A percentile compares a stretch with the other conserved stretches of the same genome.
phyloP scores from a whole-genome alignment of 2,888 invertebrate genomes.

The Drosophila lacicola region DNA sequence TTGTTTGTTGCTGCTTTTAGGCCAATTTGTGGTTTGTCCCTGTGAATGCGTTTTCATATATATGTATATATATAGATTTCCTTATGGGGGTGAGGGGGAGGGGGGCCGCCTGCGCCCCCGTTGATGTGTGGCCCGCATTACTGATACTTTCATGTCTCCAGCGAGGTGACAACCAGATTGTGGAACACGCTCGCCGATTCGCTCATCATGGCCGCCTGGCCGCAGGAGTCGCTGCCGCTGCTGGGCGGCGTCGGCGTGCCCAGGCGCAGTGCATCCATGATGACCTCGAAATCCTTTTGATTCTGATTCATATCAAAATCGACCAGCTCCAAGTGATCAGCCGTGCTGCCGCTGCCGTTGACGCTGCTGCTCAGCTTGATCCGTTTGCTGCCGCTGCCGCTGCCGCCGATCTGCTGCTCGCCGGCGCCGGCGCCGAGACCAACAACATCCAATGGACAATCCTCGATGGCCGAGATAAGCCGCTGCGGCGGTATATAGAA shows the following conservation, averaged over 20 bases:
- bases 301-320: constrained; percentile 85
- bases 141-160: constrained; percentile 85
- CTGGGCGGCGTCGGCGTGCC: constrained; percentile 82
- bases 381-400: constrained; percentile 50
- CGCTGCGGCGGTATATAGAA: constrained; percentile 90
- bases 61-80: no score
- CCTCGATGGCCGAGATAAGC: constrained; percentile 89
- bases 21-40: constrained; percentile 33
- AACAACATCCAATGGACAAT: constrained; percentile 85
- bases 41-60: not conserved
- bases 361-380: constrained; percentile 42
- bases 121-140: constrained; percentile 41
- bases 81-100: no score
- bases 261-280: constrained; percentile 85
- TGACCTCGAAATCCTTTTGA: constrained; percentile 85
- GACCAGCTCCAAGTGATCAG: constrained; percentile 78
- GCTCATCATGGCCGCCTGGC: constrained; percentile 88
- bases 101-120: constrained; percentile 14
- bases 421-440: constrained; percentile 31
- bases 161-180: constrained; percentile 84
- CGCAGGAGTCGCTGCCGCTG: constrained; percentile 86
- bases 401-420: constrained; percentile 19
- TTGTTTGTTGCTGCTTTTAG: constrained; percentile 20
- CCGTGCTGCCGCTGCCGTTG: not conserved
- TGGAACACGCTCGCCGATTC: constrained; percentile 85